Base-by-base conservation (phyloP, 2,113 vertebrate genomes). In the Mohoua ochrocephala region DNA sequence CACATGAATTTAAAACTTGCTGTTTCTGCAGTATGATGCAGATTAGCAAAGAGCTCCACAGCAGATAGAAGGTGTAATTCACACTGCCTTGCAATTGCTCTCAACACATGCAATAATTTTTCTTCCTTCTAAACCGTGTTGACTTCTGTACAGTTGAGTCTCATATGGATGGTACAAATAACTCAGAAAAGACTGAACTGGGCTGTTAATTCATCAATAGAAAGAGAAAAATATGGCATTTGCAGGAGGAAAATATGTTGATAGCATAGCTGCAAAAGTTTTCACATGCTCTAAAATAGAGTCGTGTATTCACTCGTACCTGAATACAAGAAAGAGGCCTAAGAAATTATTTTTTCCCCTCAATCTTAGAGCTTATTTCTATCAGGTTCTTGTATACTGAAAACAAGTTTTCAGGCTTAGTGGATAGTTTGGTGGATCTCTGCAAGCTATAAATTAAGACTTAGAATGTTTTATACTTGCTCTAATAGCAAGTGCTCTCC, bases 201-300 rank as follows among this genome's bases (percentile, higher is more conserved):
- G 8, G 13, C 24, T 89, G 11, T 31, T 84, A 60, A 31, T 75
- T 75, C 13, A 28, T 79, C 30, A 47, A 15, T 13, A 71, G 49
- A 59, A 67, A 9, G 6, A 4, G 39, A 71, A 91, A 59, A 18
- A 53, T 3, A 17, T 0, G 3, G 0, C 2, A 2, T 81, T 78
- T 73, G 7, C 18, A 35, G 12, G 70, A 61, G 12, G 47, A 63
- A 87, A 87, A 31, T 41, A 59, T 14, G 1, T 49, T 73, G 28
- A 54, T 39, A 45, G 6, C 8, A 71, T 16, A 45, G 14, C 6
- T 78, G 39, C 30, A 81, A 35, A 67, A 41, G 19, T 35, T 84
- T 84, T 68, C 7, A 1, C 54, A n/a, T 6, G 13, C 12, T 49
- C 33, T 84, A 63, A 63, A 92, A 77, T 20, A 33, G 44, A 53